Conservation (phyloP, 1,140 invertebrate genomes). For the Neotoxoptera formosana region DNA sequence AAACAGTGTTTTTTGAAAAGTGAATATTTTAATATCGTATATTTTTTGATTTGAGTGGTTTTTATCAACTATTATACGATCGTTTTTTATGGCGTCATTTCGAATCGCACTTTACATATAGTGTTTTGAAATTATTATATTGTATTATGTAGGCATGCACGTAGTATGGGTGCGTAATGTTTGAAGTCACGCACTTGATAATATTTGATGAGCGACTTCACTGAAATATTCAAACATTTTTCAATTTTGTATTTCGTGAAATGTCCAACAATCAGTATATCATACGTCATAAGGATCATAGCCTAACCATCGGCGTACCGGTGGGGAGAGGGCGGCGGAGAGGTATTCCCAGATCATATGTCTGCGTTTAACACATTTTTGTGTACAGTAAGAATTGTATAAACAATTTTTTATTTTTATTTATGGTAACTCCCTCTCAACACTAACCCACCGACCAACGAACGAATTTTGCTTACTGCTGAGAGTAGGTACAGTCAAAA, state of each 20-base stretch:
- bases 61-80: background rate
- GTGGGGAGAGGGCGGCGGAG: no score
- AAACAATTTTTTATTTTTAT: background rate
- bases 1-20: background rate
- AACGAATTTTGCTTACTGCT: background rate
- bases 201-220: no score
- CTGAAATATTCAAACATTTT: no score
- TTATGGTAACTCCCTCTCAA: background rate
- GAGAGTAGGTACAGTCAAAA: background rate
- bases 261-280: no score
- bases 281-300: no score
- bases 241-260: no score
- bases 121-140: background rate
- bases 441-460: no score
- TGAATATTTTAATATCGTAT: no score
- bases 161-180: background rate
- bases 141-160: background rate
- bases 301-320: no score
- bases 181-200: background rate
- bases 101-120: background rate
- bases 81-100: background rate
- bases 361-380: no score
- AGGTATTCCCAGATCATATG: background rate
- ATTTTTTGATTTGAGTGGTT: background rate
- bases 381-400: background rate